Evolutionary conservation across 2,888 invertebrate genomes (phyloP).

Genomic region (Patella pellucida): DNA sequence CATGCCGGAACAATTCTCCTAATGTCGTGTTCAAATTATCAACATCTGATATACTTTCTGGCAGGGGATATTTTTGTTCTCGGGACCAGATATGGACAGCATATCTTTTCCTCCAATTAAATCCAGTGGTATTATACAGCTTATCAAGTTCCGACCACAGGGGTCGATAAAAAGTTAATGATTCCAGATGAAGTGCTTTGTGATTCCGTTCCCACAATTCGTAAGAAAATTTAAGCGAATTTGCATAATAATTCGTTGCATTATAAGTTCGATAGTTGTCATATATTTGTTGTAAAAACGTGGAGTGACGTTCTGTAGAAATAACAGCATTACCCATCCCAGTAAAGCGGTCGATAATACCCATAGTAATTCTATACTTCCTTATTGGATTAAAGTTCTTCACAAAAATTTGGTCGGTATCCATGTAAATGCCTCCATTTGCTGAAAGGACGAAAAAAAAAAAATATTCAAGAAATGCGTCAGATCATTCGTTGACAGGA

Average conservation of each 20-base stretch:
- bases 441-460: constrained; percentile 13
- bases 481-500: too few relatives aligned
- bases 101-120: constrained; percentile 21
- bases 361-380: constrained; percentile 26
- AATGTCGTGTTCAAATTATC: constrained; percentile 23
- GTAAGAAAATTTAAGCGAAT: constrained; percentile 21
- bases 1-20: constrained; percentile 22
- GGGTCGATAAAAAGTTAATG: constrained; percentile 24
- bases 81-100: constrained; percentile 25
- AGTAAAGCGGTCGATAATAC: constrained; percentile 28
- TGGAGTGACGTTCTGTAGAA: constrained; percentile 17
- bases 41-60: constrained; percentile 12
- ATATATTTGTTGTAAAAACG: constrained; percentile 28
- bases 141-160: constrained; percentile 26
- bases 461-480: too few relatives aligned
- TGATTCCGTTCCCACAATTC: constrained; percentile 21
- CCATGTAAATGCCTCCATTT: constrained; percentile 33
- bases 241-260: constrained; percentile 14
- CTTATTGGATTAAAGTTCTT: constrained; percentile 21
- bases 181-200: constrained; percentile 23
- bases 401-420: constrained; percentile 31
- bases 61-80: constrained; percentile 15
- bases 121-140: constrained; percentile 20
- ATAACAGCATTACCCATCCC: constrained; percentile 35
- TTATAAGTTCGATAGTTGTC: constrained; percentile 22